Conservation (phyloP, 2,797 vertebrate species). For the Limnodromus scolopaceus region DNA sequence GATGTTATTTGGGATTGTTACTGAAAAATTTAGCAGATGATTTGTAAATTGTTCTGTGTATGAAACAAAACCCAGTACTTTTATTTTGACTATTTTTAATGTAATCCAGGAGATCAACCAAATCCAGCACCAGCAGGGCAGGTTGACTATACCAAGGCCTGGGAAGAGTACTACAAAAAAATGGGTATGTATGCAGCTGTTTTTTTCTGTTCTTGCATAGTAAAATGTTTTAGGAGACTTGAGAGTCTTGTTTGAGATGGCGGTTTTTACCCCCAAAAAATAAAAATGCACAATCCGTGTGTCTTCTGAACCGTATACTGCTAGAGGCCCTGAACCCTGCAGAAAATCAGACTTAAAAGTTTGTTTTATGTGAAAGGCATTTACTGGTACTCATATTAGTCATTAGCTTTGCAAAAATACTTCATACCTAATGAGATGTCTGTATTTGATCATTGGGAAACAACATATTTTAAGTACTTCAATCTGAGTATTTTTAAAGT, state of each 20-base stretch:
- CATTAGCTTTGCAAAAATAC: neutral
- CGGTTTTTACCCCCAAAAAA: neutral
- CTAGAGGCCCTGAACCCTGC: neutral
- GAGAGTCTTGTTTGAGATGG: rapidly evolving
- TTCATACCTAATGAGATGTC: neutral
- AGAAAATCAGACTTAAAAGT: neutral
- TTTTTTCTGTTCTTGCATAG: neutral
- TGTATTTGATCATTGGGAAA: neutral
- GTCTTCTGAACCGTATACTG: neutral
- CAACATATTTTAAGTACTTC: neutral
- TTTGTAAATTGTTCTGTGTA: neutral
- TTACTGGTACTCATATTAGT: neutral
- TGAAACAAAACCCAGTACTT: neutral
- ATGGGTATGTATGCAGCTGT: conserved; percentile 85
- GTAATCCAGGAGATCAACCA: conserved; percentile 93
- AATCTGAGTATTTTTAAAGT: neutral
- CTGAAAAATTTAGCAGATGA: neutral
- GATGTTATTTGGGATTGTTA: neutral
- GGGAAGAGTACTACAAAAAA: conserved; percentile 99
- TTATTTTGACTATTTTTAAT: conserved; percentile 62
- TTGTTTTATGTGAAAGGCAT: neutral
- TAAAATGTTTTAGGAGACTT: neutral
- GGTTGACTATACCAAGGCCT: conserved; percentile 99
- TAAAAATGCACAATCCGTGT: rapidly evolving
- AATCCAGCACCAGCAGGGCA: conserved; percentile 97